Evolutionary conservation across 2,797 vertebrate genomes (phyloP).

Genomic region (Picus viridis): DNA sequence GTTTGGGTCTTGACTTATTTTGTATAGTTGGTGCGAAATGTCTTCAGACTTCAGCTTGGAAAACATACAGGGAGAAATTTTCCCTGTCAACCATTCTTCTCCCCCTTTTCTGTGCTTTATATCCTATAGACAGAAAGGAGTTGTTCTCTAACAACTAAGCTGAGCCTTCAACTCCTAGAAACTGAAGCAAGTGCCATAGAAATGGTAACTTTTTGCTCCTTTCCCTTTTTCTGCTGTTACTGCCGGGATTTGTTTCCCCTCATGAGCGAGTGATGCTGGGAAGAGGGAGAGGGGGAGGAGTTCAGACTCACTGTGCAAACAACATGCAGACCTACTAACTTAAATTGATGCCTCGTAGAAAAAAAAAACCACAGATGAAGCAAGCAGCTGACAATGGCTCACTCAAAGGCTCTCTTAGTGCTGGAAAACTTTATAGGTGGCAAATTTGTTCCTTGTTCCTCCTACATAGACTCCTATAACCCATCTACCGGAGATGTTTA

Average conservation of each 20-base stretch:
- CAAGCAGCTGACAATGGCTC: constrained; percentile 59
- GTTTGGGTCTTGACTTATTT: background rate
- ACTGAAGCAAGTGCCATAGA: background rate
- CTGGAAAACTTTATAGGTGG: constrained; percentile 94
- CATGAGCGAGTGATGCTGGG: background rate
- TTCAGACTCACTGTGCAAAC: background rate
- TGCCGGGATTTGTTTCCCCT: background rate
- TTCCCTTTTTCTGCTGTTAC: background rate
- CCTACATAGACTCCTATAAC: constrained; percentile 89
- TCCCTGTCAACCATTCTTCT: background rate
- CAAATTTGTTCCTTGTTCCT: constrained; percentile 84
- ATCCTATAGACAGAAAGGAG: background rate
- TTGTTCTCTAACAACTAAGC: background rate
- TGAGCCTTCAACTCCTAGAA: background rate
- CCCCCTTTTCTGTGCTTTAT: background rate
- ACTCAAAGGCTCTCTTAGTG: constrained; percentile 72
- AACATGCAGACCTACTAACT: background rate
- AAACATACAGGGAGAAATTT: background rate
- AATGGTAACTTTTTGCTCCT: background rate
- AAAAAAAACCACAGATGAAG: background rate
- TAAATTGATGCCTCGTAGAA: background rate
- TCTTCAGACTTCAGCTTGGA: background rate
- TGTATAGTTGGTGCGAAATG: background rate
- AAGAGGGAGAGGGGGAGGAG: constrained; percentile 35
- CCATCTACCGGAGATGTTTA: constrained; percentile 91